These are phyloP conservation scores for Zaprionus kolodkinae DNA, from an alignment of 1,140 invertebrate genomes.

Conservation along the genomic window DNA sequence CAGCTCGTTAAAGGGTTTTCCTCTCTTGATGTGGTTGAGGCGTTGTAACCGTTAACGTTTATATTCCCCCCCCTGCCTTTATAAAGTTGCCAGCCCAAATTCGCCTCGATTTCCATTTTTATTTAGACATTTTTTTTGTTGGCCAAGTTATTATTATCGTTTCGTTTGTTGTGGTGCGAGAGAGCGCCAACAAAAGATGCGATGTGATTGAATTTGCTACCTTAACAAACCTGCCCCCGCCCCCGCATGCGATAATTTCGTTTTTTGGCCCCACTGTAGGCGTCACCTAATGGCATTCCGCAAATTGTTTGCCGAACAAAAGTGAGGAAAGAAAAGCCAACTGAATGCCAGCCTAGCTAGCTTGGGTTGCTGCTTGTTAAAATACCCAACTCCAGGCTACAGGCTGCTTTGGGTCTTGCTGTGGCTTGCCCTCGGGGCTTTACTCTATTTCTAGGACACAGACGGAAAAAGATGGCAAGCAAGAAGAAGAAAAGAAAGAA, in stretches of 20 bases:
- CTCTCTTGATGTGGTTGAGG: slow-evolving; percentile 46
- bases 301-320: slow-evolving; percentile 73
- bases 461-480: too few relatives aligned
- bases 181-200: slow-evolving; percentile 54
- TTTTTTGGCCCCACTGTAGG: slow-evolving; percentile 37
- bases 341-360: slow-evolving; percentile 25
- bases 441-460: slow-evolving; percentile 14
- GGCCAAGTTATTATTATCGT: slow-evolving; percentile 55
- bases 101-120: background rate
- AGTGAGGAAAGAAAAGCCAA: slow-evolving; percentile 42
- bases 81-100: background rate
- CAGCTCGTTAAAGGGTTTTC: slow-evolving; percentile 41
- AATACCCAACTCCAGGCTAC: slow-evolving; percentile 41
- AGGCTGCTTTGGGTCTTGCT: slow-evolving; percentile 11
- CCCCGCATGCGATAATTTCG: slow-evolving; percentile 62
- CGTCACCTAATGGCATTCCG: slow-evolving; percentile 80
- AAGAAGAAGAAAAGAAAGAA: background rate
- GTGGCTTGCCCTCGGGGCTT: background rate
- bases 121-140: background rate
- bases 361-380: slow-evolving; percentile 61
- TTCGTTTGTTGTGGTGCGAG: slow-evolving; percentile 20
- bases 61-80: background rate
- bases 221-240: background rate
- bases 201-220: slow-evolving; percentile 73
- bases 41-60: slow-evolving; percentile 22